Evolutionary conservation across 2,797 vertebrate species (phyloP), one percentile per base, ranked within the genome.

Genomic region (Cichlasoma orientale): DNA sequence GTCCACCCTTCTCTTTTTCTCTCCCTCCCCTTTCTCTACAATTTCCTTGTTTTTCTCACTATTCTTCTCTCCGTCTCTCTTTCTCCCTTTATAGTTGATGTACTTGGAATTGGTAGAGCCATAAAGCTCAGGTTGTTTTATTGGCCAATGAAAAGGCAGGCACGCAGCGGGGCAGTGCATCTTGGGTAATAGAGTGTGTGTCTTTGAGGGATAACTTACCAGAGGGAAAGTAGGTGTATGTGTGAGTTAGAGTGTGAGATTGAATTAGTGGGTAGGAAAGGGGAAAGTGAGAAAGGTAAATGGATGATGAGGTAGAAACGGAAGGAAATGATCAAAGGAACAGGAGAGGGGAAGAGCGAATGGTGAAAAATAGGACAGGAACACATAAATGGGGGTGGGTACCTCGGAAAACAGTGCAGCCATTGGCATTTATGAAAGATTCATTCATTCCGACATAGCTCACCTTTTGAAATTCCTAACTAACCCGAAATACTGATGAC

Each of bases 91-190:
- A 23, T 82, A 79, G 83, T 90, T 92, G 89, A 94, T 93, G 89
- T 81, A 86, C 88, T 92, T 83, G 82, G 82, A 85, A 89, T 90
- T 72, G 74, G 82, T 79, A 72, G 88, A 79, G 85, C 76, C 86
- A 86, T 94, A 93, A 93, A 93, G 82, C 84, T 87, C 77, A 84
- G 83, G 86, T 92, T 89, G 90, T 92, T 95, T 95, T 94, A 94
- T 90, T 87, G 88, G 82, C 82, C 90, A 92, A 93, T 94, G 93
- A 95, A 94, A 94, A 90, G 80, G 85, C 83, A 79, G 78, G 80
- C 77, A 21, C n/a, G n/a, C 78, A 72, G 72, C 58, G 50, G 70
- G 79, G 85, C 88, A 91, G 77, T 88, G 92, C 89, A 91, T 90
- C 85, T 83, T 92, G 90, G 91, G 92, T 90, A 93, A 92, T 92